phyloP scores from a whole-genome alignment of 2,797 vertebrate genomes.

The Malacoctenus gilli region DNA sequence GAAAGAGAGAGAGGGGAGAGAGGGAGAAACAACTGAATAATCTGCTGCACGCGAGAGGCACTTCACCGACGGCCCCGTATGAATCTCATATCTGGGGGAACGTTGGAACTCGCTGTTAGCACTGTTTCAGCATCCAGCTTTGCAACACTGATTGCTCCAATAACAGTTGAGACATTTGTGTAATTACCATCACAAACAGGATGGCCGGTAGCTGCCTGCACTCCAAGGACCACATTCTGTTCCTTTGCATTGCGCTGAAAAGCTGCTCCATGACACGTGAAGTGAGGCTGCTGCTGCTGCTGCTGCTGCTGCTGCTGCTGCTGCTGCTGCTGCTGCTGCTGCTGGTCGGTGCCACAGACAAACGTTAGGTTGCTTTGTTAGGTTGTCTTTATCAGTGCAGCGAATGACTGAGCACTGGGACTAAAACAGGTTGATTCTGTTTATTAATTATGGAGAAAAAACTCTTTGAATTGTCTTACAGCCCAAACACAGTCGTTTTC shows the following conservation, averaged over 20 bases:
- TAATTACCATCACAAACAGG: slow-evolving; percentile 35
- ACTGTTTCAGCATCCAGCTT: slow-evolving; percentile 26
- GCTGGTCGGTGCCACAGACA: no score
- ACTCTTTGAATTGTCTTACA: no score
- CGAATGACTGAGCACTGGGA: no score
- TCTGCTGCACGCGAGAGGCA: slow-evolving; percentile 31
- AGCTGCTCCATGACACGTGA: slow-evolving; percentile 11
- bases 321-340: not conserved
- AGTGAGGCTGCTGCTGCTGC: not conserved
- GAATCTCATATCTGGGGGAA: slow-evolving; percentile 29
- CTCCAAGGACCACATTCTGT: slow-evolving; percentile 9
- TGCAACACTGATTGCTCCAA: slow-evolving; percentile 23
- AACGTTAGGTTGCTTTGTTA: no score
- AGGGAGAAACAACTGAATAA: slow-evolving; percentile 44
- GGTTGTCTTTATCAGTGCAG: no score
- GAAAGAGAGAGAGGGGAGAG: slow-evolving; percentile 23
- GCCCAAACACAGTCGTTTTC: no score
- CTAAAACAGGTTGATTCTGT: no score
- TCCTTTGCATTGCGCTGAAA: slow-evolving; percentile 1
- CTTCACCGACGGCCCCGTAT: slow-evolving; percentile 15
- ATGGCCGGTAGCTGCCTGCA: not conserved
- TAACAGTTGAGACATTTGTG: slow-evolving; percentile 21
- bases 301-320: no score
- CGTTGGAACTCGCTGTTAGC: slow-evolving; percentile 18
- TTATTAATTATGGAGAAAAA: no score